These are phyloP conservation scores for Bolborhynchus lineola DNA, from an alignment of 2,113 vertebrate species.

Conservation along the genomic window DNA sequence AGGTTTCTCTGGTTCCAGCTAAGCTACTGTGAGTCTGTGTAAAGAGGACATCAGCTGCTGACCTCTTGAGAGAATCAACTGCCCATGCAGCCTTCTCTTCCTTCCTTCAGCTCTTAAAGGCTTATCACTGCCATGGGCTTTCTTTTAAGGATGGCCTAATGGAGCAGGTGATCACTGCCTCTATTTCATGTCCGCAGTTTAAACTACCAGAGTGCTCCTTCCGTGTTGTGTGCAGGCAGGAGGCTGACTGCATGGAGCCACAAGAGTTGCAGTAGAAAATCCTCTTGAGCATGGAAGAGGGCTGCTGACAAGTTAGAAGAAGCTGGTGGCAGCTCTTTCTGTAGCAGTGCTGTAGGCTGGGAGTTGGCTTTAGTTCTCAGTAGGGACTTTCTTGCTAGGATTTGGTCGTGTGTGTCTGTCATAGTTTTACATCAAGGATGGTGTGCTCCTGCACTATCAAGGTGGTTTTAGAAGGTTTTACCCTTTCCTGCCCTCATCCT, in stretches of 20 bases:
- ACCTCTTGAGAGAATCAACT: background rate
- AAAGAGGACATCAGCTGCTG: background rate
- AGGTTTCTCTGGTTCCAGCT: constrained; percentile 1
- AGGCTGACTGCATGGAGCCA: background rate
- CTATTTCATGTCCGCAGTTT: background rate
- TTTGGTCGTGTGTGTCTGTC: background rate
- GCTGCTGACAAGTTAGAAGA: background rate
- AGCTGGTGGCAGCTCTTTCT: background rate
- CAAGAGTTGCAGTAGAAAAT: background rate
- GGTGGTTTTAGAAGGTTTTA: background rate
- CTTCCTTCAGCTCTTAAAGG: background rate
- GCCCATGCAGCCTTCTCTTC: background rate
- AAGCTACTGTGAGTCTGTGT: background rate
- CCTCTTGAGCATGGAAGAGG: background rate
- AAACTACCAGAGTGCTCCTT: background rate
- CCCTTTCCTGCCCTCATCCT: background rate
- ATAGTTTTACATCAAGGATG: background rate
- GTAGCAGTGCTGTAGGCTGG: background rate
- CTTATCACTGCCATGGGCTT: background rate
- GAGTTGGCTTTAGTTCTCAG: background rate
- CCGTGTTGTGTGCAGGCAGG: background rate
- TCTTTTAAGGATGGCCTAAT: background rate
- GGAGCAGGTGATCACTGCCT: background rate
- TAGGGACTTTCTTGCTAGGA: background rate
- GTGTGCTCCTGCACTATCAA: background rate